Evolutionary conservation across 2,888 invertebrate species (phyloP).

Genomic region (Ophion ellenae): DNA sequence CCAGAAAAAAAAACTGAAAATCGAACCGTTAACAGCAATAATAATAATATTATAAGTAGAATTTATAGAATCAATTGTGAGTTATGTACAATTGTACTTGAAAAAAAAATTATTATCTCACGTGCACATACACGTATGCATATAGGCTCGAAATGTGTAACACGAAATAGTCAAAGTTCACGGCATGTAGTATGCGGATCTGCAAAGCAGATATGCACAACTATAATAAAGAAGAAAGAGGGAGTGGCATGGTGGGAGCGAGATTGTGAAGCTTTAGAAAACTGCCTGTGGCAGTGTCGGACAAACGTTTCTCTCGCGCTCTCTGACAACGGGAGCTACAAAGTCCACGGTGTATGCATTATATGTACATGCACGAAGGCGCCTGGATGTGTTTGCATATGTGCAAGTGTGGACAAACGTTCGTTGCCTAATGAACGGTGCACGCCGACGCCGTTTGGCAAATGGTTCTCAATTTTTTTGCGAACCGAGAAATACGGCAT

Average conservation of each 20-base stretch:
- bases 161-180: slow-evolving; percentile 76
- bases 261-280: slow-evolving; percentile 49
- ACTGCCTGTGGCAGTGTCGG: slow-evolving; percentile 52
- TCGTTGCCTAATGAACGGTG: slow-evolving; percentile 19
- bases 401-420: slow-evolving; percentile 13
- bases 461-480: background rate
- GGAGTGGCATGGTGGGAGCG: slow-evolving; percentile 32
- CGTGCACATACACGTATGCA: background rate
- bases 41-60: background rate
- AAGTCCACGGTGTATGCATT: slow-evolving; percentile 24
- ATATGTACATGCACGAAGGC: slow-evolving; percentile 9
- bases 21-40: too few species aligned
- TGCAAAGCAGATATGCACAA: slow-evolving; percentile 71
- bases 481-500: slow-evolving; percentile 19
- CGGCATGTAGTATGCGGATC: slow-evolving; percentile 78
- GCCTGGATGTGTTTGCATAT: background rate
- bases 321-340: slow-evolving; percentile 42
- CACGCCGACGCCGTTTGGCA: slow-evolving; percentile 9
- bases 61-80: background rate
- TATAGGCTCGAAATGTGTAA: slow-evolving; percentile 60
- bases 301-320: slow-evolving; percentile 39
- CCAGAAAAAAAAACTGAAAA: too few species aligned
- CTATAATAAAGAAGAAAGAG: slow-evolving; percentile 54
- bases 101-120: background rate
- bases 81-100: background rate